A percentile compares a stretch with the other conserved stretches of the same genome.
Evolutionary conservation across 2,888 invertebrate genomes (phyloP).

Genomic region (Rhagium mordax): DNA sequence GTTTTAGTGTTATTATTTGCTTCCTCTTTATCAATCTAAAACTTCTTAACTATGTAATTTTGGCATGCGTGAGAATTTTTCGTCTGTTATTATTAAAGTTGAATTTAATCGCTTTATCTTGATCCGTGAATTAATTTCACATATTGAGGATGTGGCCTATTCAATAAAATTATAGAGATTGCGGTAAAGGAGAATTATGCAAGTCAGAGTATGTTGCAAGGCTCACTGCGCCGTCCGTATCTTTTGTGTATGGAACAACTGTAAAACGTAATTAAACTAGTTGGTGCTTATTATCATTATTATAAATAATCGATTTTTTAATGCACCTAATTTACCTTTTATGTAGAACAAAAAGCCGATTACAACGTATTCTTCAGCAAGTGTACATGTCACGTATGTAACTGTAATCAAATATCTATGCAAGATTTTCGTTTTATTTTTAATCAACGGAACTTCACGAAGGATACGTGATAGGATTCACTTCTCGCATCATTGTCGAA

Average conservation of each 20-base stretch:
- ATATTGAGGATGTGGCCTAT: background rate
- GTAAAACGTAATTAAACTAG: slow-evolving; percentile 15
- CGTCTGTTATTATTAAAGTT: slow-evolving; percentile 25
- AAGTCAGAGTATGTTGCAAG: background rate
- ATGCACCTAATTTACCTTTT: background rate
- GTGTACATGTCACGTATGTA: background rate
- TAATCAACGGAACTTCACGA: too few species aligned
- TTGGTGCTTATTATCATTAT: background rate
- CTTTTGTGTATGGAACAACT: slow-evolving; percentile 4
- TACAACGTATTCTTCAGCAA: background rate
- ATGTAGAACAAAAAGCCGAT: background rate
- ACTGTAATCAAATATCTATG: background rate
- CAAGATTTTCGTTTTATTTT: too few species aligned
- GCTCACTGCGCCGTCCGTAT: background rate
- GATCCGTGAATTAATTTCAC: background rate
- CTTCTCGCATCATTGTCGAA: too few species aligned
- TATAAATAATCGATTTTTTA: slow-evolving; percentile 8
- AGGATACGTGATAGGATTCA: too few species aligned
- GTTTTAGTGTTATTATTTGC: slow-evolving; percentile 54
- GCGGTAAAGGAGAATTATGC: background rate
- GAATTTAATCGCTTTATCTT: background rate
- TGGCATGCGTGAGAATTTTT: slow-evolving; percentile 58
- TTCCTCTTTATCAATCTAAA: slow-evolving; percentile 64
- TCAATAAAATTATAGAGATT: background rate
- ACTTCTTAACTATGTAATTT: slow-evolving; percentile 48